These are phyloP conservation scores for Uromys caudimaculatus DNA, from an alignment of 2,797 vertebrate genomes.

Conservation along the genomic window DNA sequence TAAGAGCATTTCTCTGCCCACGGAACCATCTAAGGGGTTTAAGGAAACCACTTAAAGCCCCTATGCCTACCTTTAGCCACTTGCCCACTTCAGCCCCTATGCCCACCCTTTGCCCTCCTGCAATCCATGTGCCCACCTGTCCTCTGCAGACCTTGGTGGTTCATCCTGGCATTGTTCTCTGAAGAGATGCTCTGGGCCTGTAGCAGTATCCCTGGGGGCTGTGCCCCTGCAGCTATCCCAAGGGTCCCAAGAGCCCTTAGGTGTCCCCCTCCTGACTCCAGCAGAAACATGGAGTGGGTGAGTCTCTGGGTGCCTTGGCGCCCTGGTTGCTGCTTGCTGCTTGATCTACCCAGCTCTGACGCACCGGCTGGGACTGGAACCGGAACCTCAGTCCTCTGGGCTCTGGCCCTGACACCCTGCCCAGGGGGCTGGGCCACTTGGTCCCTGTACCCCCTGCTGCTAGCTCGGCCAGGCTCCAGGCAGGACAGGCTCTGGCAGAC, in stretches of 20 bases:
- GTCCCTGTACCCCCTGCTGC: slow-evolving; percentile 82
- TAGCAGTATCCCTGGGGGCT: not conserved
- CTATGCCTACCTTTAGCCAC: not conserved
- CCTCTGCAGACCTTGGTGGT: not conserved
- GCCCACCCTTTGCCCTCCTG: not conserved
- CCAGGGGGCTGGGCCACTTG: slow-evolving; percentile 83
- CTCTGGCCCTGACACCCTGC: slow-evolving; percentile 80
- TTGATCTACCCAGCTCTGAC: slow-evolving; percentile 45
- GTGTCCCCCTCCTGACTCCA: not conserved
- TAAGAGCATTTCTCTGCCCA: not conserved
- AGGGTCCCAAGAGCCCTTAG: not conserved
- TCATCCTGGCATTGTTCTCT: not conserved
- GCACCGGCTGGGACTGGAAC: slow-evolving; percentile 52
- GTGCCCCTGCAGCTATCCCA: not conserved
- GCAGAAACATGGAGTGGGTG: not conserved
- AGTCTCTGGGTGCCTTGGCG: slow-evolving; percentile 1
- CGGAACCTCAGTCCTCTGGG: slow-evolving; percentile 68
- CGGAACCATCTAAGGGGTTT: not conserved
- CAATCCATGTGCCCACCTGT: not conserved
- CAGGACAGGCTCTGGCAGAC: slow-evolving; percentile 29
- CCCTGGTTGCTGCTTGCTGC: not conserved
- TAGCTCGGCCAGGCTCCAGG: slow-evolving; percentile 33
- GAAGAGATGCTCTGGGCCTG: not conserved
- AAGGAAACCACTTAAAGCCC: not conserved
- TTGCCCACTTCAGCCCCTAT: not conserved